A percentile compares a stretch with the other conserved stretches of the same genome.
These are phyloP conservation scores for Lordiphosa collinella DNA, from an alignment of 1,140 invertebrate species.

Conservation along the genomic window DNA sequence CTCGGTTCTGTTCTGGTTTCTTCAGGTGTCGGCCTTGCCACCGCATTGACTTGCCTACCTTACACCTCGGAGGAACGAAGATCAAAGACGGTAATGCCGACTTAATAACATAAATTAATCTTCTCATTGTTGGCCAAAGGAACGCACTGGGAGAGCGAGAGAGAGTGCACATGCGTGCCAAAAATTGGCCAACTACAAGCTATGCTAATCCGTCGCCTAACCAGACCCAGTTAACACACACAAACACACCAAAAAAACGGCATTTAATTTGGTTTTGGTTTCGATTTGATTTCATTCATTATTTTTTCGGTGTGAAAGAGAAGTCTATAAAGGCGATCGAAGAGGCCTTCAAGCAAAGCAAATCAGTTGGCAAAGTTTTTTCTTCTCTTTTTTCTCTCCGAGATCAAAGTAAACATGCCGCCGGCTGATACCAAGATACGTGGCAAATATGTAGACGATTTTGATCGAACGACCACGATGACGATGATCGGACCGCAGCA, in stretches of 20 bases:
- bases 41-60: constrained; percentile 76
- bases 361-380: constrained; percentile 42
- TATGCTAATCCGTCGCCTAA: constrained; percentile 59
- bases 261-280: constrained; percentile 50
- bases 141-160: neutral
- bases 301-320: constrained; percentile 34
- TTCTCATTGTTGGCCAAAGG: constrained; percentile 63
- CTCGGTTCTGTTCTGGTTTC: constrained; percentile 12
- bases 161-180: constrained; percentile 58
- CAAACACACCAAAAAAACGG: constrained; percentile 35
- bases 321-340: neutral
- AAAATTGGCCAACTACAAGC: constrained; percentile 51
- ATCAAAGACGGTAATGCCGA: constrained; percentile 70
- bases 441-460: constrained; percentile 60
- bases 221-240: constrained; percentile 60
- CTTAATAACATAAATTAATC: constrained; percentile 79
- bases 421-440: constrained; percentile 14
- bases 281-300: constrained; percentile 69
- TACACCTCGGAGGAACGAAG: constrained; percentile 66
- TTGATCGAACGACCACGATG: constrained; percentile 60
- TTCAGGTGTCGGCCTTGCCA: constrained; percentile 69
- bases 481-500: constrained; percentile 29
- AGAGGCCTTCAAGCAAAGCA: constrained; percentile 29
- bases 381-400: constrained; percentile 43
- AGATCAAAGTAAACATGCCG: constrained; percentile 70